Percentiles rank a stretch among this genome's conserved stretches.
These are phyloP conservation scores for Dasyprocta punctata DNA, from an alignment of 2,113 vertebrate genomes.

Conservation along the genomic window DNA sequence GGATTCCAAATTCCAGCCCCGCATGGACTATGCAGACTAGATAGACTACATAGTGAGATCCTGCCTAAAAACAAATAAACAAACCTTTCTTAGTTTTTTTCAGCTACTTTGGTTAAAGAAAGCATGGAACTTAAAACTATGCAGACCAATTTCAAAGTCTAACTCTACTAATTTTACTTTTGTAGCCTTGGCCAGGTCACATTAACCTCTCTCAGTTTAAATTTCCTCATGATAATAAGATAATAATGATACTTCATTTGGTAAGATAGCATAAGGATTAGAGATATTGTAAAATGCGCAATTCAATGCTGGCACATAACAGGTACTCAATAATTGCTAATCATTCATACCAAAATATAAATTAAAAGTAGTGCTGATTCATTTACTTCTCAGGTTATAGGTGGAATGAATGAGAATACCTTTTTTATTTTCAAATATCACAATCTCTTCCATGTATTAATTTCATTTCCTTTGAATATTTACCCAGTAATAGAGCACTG, in stretches of 20 bases:
- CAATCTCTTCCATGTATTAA: neutral
- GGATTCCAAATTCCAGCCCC: too few relatives aligned
- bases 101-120: too few relatives aligned
- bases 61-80: too few relatives aligned
- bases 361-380: neutral
- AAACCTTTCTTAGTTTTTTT: too few relatives aligned
- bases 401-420: slow-evolving; percentile 6
- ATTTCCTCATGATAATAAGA: slow-evolving; percentile 34
- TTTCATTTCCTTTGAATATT: neutral
- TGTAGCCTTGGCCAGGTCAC: slow-evolving; percentile 8
- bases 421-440: slow-evolving; percentile 16
- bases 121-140: too few relatives aligned
- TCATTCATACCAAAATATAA: neutral
- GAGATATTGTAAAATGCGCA: slow-evolving; percentile 29
- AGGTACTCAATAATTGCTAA: neutral
- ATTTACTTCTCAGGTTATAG: slow-evolving; percentile 14
- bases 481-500: neutral
- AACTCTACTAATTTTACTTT: slow-evolving; percentile 15
- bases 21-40: too few relatives aligned
- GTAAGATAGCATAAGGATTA: slow-evolving; percentile 4
- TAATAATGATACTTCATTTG: neutral
- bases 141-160: slow-evolving; percentile 22
- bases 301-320: neutral
- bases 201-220: neutral
- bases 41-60: too few relatives aligned